Conservation (phyloP, 2,113 vertebrate species). For the Bufo bufo region DNA sequence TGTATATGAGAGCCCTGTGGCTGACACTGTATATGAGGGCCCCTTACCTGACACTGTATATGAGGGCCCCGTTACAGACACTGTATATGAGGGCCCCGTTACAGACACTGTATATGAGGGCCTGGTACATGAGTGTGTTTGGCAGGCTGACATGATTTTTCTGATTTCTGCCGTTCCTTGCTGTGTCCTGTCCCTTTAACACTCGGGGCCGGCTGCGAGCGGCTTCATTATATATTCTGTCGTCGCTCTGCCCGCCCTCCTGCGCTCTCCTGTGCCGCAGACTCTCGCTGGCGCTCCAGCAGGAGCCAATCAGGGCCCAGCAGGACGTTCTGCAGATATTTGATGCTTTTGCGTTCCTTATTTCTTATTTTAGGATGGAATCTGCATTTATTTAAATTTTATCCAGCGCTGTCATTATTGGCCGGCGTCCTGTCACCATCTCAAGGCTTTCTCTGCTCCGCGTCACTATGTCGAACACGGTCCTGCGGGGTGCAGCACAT, state of each 20-base stretch:
- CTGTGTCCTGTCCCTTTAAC: neutral
- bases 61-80: no score
- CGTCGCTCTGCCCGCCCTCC: constrained; percentile 23
- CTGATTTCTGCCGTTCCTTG: neutral
- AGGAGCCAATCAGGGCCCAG: constrained; percentile 53
- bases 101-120: no score
- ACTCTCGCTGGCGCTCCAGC: constrained; percentile 40
- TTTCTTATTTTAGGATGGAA: constrained; percentile 43
- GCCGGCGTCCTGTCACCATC: constrained; percentile 19
- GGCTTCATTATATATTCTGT: constrained; percentile 38
- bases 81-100: no score
- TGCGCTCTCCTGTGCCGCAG: constrained; percentile 11
- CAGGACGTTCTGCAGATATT: constrained; percentile 29
- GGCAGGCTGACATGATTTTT: no score
- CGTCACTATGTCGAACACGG: neutral
- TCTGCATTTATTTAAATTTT: constrained; percentile 53
- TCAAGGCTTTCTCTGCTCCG: neutral
- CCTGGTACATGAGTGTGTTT: no score
- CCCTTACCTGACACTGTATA: no score
- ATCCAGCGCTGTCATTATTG: constrained; percentile 15
- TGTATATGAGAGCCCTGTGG: no score
- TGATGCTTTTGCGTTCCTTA: neutral
- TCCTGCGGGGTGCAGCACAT: neutral
- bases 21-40: no score
- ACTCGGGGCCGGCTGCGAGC: neutral